Evolutionary conservation across 2,113 vertebrate genomes (phyloP).

Genomic region (Pluvialis apricaria): DNA sequence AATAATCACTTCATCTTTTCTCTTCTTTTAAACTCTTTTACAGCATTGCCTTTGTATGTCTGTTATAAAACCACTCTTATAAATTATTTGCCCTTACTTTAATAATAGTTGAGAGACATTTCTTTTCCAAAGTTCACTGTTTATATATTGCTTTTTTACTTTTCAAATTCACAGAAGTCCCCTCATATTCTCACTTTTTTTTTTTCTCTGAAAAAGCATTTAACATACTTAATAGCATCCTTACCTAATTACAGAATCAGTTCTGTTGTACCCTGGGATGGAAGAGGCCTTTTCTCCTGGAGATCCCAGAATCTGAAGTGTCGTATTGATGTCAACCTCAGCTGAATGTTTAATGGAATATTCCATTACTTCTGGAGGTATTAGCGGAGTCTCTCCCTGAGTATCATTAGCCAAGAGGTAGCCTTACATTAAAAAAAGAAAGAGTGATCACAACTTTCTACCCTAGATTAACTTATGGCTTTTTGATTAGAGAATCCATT

Average conservation of each 20-base stretch:
- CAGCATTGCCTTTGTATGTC: not conserved
- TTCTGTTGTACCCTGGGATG: conserved; percentile 97
- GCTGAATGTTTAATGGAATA: conserved; percentile 97
- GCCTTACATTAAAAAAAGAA: conserved; percentile 80
- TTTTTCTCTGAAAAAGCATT: not conserved
- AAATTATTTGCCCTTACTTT: not conserved
- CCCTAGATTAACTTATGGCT: conserved; percentile 47
- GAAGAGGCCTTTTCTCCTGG: conserved; percentile 97
- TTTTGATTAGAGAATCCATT: not conserved
- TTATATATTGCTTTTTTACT: not conserved
- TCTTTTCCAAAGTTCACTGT: not conserved
- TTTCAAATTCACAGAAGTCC: not conserved
- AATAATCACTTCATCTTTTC: not conserved
- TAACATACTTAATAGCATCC: conserved; percentile 8
- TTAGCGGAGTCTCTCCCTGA: conserved; percentile 97
- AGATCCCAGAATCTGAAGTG: conserved; percentile 96
- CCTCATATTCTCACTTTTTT: not conserved
- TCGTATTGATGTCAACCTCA: conserved; percentile 98
- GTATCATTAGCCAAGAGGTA: conserved; percentile 98
- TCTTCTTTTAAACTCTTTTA: not conserved
- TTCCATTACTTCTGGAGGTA: conserved; percentile 98
- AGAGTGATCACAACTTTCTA: conserved; percentile 76
- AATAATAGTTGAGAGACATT: not conserved
- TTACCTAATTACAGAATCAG: conserved; percentile 98
- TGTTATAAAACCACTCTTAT: not conserved